These are phyloP conservation scores for Flabesymbios commensalis DNA, from an alignment of 2,888 invertebrate genomes.

Conservation along the genomic window DNA sequence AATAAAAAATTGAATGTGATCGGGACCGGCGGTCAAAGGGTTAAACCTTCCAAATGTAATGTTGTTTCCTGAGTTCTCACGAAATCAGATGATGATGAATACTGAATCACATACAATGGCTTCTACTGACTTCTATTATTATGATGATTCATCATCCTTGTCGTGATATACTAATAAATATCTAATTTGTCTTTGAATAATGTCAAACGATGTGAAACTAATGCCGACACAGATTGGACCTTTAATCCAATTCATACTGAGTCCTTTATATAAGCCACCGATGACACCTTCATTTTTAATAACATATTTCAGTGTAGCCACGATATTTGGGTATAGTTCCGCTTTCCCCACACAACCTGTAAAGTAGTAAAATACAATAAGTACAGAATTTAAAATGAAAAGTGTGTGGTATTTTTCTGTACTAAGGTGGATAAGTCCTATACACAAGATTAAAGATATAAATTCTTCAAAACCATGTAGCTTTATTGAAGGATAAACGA, in stretches of 20 bases:
- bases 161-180: slow-evolving; percentile 43
- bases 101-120: too few species aligned
- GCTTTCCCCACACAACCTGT: slow-evolving; percentile 63
- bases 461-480: too few species aligned
- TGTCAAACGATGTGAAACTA: slow-evolving; percentile 93
- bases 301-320: slow-evolving; percentile 67
- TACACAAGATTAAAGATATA: too few species aligned
- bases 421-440: too few species aligned
- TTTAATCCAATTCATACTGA: slow-evolving; percentile 98
- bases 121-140: background rate
- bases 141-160: background rate
- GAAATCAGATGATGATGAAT: too few species aligned
- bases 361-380: background rate
- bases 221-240: slow-evolving; percentile 78
- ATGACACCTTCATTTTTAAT: slow-evolving; percentile 77
- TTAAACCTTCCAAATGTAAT: too few species aligned
- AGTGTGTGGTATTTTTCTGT: background rate
- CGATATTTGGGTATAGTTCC: slow-evolving; percentile 69
- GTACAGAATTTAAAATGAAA: background rate
- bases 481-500: too few species aligned
- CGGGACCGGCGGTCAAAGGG: too few species aligned
- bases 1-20: too few species aligned
- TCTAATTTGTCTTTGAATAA: slow-evolving; percentile 48
- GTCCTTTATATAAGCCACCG: slow-evolving; percentile 93
- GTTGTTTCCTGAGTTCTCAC: too few species aligned